Base-by-base conservation (phyloP, 1,140 invertebrate genomes). In the Ylistrum balloti region DNA sequence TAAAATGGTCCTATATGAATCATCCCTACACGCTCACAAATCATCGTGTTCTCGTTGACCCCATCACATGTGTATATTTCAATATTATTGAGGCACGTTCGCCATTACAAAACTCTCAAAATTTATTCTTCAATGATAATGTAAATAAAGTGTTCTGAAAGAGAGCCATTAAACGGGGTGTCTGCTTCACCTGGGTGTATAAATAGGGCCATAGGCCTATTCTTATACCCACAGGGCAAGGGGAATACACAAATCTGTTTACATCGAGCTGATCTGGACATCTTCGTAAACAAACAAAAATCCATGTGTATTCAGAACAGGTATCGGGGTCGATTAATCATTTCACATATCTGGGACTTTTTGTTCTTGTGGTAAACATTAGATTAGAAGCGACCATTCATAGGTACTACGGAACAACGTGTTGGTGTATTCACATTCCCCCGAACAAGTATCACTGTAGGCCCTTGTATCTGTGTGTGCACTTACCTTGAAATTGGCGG, bases 401-500 rank as follows among this genome's bases (percentile, higher is more conserved):
- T 7, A 3, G 45, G 22, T 22, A 56, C 2, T 7, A 2, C 13
- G 20, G 10, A 74, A 74, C 56, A 45, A 28, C 3, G 56, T 74
- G 56, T 74, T 74, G 22, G 56, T 74, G 56, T 74, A 74, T 74
- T 74, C 56, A 22, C n/a, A 5, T 74, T 22, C 22, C 56, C 35
- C 56, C 56, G 56, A 74, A 28, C 9, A 7, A 74, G 22, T 17
- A 20, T 7, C 35, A 38, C 13, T 38, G 35, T 38, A 38, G 35
- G 35, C 5, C 35, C n/a, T n/a, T n/a, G n/a, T 48, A 20, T 48
- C 56, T 9, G n/a, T 28, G 17, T 74, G 56, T 74, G 22, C 56
- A 74, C 56, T 74, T 74, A 74, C 56, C 56, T 74, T 74, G 22
- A 74, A 28, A n/a, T n/a, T 28, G 56, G 56, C 56, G 56, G 56